Base-by-base conservation (phyloP, 2,797 vertebrate genomes). In the Mionectes olivaceus region DNA sequence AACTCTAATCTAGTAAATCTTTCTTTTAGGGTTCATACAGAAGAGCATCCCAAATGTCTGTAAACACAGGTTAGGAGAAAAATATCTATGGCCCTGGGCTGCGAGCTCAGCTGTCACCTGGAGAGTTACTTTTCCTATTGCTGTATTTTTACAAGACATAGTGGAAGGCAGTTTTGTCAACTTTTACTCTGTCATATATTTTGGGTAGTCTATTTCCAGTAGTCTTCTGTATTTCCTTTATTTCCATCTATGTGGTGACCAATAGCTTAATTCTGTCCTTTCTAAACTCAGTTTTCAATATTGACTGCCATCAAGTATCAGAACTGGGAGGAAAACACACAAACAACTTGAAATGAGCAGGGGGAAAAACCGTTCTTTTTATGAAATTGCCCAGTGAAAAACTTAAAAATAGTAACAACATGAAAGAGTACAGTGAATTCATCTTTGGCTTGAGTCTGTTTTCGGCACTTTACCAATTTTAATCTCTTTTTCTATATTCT, bases 401-500 rank as follows among this genome's bases (percentile, higher is more conserved):
- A 35, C 10, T 75, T 78, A 32, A 89, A 93, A 90, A 86, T 60
- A 82, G 28, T 50, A 86, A 30, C 35, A 77, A 10, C 49, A 82
- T 84, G 93, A 83, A 78, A 55, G 18, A 3, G 2, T 57, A 17
- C 19, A 79, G 60, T 22, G 18, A 71, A 74, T 88, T 74, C 7
- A 53, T 61, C 37, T 91, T 41, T 64, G 32, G 35, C 83, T 77
- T 75, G 52, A 57, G 91, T 57, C 49, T 90, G 14, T 64, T 78
- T 76, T 81, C 0, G 0, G 23, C 33, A 76, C 30, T 89, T 82
- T 52, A 74, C 28, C 49, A 39, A 39, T 89, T 69, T 96, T 87
- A 88, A 76, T 93, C 27, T 70, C 50, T 94, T 94, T 92, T 89
- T 35, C 60, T 73, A 37, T 84, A 65, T 57, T 9, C 5, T 92